These are phyloP conservation scores for Resseliella maxima DNA, from an alignment of 2,888 invertebrate species.

Conservation along the genomic window DNA sequence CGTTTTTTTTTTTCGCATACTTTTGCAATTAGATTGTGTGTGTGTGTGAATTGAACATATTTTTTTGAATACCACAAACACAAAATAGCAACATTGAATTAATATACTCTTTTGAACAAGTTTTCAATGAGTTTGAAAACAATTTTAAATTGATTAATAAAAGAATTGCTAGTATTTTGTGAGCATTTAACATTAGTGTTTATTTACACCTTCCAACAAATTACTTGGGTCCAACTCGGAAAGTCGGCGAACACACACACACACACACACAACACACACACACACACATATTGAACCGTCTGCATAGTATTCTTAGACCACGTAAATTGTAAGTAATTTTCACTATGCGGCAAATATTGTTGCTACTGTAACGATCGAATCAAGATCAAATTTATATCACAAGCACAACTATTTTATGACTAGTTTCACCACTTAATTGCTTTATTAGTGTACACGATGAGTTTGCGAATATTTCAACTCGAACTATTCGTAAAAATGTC, in stretches of 20 bases:
- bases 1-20: too few relatives aligned
- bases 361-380: too few relatives aligned
- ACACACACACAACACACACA: too few relatives aligned
- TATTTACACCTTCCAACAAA: background rate
- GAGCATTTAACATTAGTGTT: background rate
- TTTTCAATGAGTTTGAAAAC: background rate
- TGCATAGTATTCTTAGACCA: too few relatives aligned
- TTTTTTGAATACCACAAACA: background rate
- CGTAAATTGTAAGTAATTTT: too few relatives aligned
- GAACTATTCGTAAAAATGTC: background rate
- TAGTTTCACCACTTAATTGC: constrained; percentile 3
- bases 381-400: background rate
- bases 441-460: constrained; percentile 11
- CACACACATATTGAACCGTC: too few relatives aligned
- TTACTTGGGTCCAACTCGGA: too few relatives aligned
- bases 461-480: background rate
- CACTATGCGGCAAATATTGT: too few relatives aligned
- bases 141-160: constrained; percentile 4
- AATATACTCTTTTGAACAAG: background rate
- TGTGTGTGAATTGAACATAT: too few relatives aligned
- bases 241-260: too few relatives aligned
- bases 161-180: background rate
- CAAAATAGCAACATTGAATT: background rate
- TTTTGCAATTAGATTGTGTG: too few relatives aligned
- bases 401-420: background rate